Evolutionary conservation across 2,113 vertebrate species (phyloP).

Genomic region (Oreamnos americanus): DNA sequence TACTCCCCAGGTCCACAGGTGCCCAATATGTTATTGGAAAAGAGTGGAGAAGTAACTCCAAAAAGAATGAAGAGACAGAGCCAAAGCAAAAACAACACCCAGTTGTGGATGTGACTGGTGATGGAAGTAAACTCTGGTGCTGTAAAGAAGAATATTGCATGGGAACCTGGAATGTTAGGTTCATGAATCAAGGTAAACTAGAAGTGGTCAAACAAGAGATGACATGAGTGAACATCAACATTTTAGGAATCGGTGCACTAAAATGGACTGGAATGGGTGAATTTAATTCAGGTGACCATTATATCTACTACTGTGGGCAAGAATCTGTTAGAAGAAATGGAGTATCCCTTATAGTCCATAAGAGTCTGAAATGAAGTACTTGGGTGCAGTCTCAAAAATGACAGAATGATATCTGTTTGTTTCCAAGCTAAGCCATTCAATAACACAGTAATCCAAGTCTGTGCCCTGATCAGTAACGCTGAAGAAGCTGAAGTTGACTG

Average conservation of each 20-base stretch:
- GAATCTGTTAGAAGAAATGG: background rate
- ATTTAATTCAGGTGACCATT: background rate
- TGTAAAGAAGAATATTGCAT: background rate
- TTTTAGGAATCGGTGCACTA: background rate
- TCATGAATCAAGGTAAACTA: background rate
- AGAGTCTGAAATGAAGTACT: background rate
- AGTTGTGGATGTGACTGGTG: background rate
- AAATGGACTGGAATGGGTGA: background rate
- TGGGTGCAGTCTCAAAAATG: background rate
- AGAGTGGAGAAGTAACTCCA: background rate
- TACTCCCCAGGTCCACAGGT: background rate
- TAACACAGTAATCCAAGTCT: background rate
- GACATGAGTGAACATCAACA: background rate
- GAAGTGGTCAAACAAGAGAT: background rate
- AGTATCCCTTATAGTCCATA: background rate
- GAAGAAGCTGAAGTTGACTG: background rate
- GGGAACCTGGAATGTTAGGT: background rate
- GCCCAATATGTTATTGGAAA: background rate
- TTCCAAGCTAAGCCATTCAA: background rate
- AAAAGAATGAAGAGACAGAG: background rate
- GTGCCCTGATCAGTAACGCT: background rate
- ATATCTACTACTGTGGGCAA: background rate
- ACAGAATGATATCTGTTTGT: background rate
- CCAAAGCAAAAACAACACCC: background rate
- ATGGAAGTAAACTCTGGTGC: background rate